Evolutionary conservation across 2,888 invertebrate species (phyloP), one percentile per base, ranked within the genome.

Genomic region (Gordius sp.): DNA sequence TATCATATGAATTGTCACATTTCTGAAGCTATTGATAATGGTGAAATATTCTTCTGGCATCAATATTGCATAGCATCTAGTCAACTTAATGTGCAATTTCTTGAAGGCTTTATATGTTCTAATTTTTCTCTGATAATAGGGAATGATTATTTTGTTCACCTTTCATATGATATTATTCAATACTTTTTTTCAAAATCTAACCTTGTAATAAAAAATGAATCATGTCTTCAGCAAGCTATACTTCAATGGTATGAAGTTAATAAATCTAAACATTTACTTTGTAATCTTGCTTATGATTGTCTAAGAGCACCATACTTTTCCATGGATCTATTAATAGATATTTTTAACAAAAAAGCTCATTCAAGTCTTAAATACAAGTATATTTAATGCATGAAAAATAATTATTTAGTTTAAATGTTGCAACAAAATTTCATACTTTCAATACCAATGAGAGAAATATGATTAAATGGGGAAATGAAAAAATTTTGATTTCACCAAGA

Each of bases 361-460:
- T 47, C 20, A 20, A n/a, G n/a, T n/a, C n/a, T n/a, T n/a, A n/a
- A 8, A 47, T 47, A 47, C 47, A 47, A 47, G 47, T 47, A 47
- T n/a, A 47, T 33, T 13, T 33, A 33, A 13, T 13, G 39, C 8
- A 33, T 33, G 8, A 33, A n/a, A 13, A 33, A 33, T n/a, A 13
- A 33, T 33, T 13, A 13, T 47, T n/a, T 47, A 47, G 47, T 20
- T n/a, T 47, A 20, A n/a, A 8, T n/a, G 20, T 47, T 18, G 47
- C 47, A 47, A 47, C 47, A 8, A 47, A 47, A 47, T 47, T n/a
- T 47, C 47, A 47, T 47, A 20, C 47, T n/a, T 47, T 47, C 20
- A 47, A 13, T 47, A 20, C 4, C 20, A 47, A 47, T 18, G 47
- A 47, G 23, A 47, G 47, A 47, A 47, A 47, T n/a, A 47, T 47